phyloP scores from a whole-genome alignment of 2,113 vertebrate species.

The Microcebus tavaratra region DNA sequence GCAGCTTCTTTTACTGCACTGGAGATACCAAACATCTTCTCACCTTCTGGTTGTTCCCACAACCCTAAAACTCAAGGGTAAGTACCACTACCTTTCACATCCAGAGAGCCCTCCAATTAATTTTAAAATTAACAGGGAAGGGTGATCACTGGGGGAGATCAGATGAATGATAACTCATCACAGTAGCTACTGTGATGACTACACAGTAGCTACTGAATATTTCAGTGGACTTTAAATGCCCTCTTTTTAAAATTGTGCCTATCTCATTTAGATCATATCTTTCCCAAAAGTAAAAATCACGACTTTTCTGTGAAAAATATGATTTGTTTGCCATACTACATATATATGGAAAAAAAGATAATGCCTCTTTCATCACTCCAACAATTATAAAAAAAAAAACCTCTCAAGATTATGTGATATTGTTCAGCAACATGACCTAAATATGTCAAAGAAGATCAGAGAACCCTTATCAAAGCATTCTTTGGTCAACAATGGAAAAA shows the following conservation, averaged over 20 bases:
- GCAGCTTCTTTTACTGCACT: neutral
- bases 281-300: slow-evolving; percentile 44
- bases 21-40: neutral
- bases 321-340: neutral
- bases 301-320: neutral
- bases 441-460: slow-evolving; percentile 82
- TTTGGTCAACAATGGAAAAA: slow-evolving; percentile 73
- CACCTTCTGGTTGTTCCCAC: neutral
- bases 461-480: slow-evolving; percentile 77
- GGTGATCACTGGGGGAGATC: neutral
- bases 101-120: neutral
- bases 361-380: slow-evolving; percentile 38
- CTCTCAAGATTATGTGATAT: slow-evolving; percentile 82
- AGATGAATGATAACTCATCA: neutral
- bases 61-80: neutral
- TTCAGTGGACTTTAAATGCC: neutral
- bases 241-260: neutral
- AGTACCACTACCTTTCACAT: neutral
- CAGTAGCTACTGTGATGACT: neutral
- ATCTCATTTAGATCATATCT: neutral
- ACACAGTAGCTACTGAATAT: too few species aligned
- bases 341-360: neutral
- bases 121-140: neutral
- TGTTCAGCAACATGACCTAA: slow-evolving; percentile 80
- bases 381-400: slow-evolving; percentile 71